A percentile compares a stretch with the other conserved stretches of the same genome.
Evolutionary conservation across 1,140 invertebrate species (phyloP).

Genomic region (Drosophila hydei): DNA sequence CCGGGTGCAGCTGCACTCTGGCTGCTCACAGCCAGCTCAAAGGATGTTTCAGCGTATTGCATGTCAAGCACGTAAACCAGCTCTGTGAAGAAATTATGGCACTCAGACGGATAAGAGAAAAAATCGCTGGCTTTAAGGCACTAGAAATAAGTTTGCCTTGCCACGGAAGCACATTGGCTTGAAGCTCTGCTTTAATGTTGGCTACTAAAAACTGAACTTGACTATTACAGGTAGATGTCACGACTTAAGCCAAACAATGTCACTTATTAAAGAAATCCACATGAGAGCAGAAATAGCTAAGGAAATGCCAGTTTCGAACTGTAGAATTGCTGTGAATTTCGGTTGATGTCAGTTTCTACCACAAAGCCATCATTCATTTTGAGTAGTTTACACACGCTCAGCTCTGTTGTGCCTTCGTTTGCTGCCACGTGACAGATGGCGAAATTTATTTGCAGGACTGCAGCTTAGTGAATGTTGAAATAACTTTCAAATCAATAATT

Average conservation of each 20-base stretch:
- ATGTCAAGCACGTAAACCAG: constrained; percentile 14
- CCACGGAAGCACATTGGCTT: not conserved
- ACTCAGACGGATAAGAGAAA: not conserved
- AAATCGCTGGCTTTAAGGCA: not conserved
- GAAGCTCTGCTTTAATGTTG: not conserved
- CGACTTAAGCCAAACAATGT: too few relatives aligned
- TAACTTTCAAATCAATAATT: not conserved
- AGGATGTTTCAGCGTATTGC: not conserved
- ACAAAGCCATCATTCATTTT: constrained; percentile 52
- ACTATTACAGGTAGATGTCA: too few relatives aligned
- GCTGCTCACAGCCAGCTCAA: constrained; percentile 1
- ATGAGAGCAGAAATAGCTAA: not conserved
- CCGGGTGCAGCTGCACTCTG: not conserved
- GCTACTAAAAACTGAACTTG: not conserved
- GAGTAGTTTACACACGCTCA: constrained; percentile 1
- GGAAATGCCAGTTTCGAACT: not conserved
- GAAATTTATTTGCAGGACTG: constrained; percentile 50
- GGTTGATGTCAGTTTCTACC: constrained; percentile 24
- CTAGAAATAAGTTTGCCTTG: not conserved
- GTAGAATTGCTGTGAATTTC: constrained; percentile 2
- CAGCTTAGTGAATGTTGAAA: not conserved
- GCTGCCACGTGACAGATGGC: constrained; percentile 30
- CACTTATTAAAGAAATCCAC: too few relatives aligned
- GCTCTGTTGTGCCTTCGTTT: constrained; percentile 29
- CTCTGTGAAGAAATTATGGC: constrained; percentile 2